Base-by-base conservation (phyloP, 2,888 invertebrate species). In the Drepana falcataria region DNA sequence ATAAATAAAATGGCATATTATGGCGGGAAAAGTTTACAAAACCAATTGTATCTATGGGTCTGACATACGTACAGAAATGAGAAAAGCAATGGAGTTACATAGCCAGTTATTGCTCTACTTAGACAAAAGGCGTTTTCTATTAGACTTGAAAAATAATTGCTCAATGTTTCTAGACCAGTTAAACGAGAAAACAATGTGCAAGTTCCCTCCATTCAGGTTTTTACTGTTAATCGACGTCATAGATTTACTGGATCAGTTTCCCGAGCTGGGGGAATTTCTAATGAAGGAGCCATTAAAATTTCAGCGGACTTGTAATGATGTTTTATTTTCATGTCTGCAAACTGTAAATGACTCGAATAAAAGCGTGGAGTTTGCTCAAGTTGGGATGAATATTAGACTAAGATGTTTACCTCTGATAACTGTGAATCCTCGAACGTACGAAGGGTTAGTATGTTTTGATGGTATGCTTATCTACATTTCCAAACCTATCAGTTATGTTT, bases 71-170 rank as follows among this genome's bases (percentile, higher is more conserved):
- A 48, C 49, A 5, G 47, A 3, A 9, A 48, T 56, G 64, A 5
- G 47, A 3, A 9, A 48, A 57, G 64, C 55, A 68, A 86, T 85
- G 82, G 79, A 87, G 57, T 54, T 76, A 34, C 68, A 72, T 48
- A 77, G 75, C 55, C 67, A 81, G 56, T 68, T 89, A 58, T 75
- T 89, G 77, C 73, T 87, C 57, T 91, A 86, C 63, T 75, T 90
- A 35, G 88, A 89, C 52, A 77, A 63, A 69, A 83, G 76, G 74
- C 70, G 73, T 56, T 65, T 75, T 58, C 66, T 89, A 58, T 35
- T 48, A 3, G 62, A 75, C 2, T 88, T 91, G 79, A 77, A 77
- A 69, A 65, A 60, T 40, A 59, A 63, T 9, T 84, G 86, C 59
- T 68, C 74, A 59, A 58, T 63, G 53, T 90, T 83, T 60, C 57